These are phyloP conservation scores for Perca schrenkii DNA, from an alignment of 2,113 vertebrate genomes.

Conservation along the genomic window DNA sequence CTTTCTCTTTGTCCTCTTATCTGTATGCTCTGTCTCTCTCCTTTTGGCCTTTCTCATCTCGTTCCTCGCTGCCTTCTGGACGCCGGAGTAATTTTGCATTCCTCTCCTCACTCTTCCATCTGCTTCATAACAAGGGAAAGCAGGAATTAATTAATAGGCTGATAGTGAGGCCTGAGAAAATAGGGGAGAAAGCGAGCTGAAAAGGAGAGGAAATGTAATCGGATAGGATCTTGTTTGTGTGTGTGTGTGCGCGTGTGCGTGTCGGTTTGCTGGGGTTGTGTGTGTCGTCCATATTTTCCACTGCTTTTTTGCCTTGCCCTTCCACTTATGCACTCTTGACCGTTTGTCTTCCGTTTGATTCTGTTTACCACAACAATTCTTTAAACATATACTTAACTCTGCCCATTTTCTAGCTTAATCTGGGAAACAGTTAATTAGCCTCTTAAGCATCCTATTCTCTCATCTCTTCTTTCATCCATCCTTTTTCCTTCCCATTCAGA, in stretches of 20 bases:
- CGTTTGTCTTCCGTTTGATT: not conserved
- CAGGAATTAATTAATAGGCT: conserved; percentile 74
- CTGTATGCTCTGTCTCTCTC: conserved; percentile 11
- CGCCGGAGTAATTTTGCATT: conserved; percentile 55
- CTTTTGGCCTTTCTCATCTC: conserved; percentile 54
- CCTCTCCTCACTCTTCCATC: conserved; percentile 61
- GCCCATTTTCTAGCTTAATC: not conserved
- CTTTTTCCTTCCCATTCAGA: not conserved
- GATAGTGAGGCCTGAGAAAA: conserved; percentile 59
- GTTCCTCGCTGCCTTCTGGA: conserved; percentile 56
- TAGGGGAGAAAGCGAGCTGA: conserved; percentile 21
- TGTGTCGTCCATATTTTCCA: conserved; percentile 18
- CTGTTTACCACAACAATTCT: not conserved
- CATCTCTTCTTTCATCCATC: not conserved
- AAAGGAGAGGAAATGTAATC: conserved; percentile 60
- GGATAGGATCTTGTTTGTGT: conserved; percentile 33
- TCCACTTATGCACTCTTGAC: not conserved
- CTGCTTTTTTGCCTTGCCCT: not conserved
- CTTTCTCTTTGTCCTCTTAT: not conserved
- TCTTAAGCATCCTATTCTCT: not conserved
- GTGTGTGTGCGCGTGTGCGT: not conserved
- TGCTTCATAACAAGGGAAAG: conserved; percentile 66
- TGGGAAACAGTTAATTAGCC: not conserved
- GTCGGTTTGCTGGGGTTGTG: not conserved
- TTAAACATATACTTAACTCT: not conserved